Base-by-base conservation (phyloP, 2,113 vertebrate species). In the Pseudonaja textilis region DNA sequence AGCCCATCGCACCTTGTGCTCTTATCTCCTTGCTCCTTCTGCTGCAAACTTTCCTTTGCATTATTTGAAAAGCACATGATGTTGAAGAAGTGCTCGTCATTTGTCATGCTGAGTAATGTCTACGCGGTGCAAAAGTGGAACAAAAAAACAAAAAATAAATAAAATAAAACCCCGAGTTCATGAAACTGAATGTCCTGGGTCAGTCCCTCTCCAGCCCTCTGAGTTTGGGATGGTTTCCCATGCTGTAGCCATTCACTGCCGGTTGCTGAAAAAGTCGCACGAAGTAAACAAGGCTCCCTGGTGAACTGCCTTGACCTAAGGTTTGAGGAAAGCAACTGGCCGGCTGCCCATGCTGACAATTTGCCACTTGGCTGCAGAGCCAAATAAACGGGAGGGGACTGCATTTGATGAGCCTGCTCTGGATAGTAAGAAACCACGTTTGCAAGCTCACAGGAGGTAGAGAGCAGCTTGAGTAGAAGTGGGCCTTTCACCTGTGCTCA, bases 321-420 rank as follows among this genome's bases (percentile, higher is more conserved):
- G 0, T 92, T 91, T 91, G 96, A 96, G 91, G 95, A 96, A 97
- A 96, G 95, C 93, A 56, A 61, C 95, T 94, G 97, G 97, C 96
- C 61, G 81, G 0, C 45, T 50, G 96, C 97, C 97, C 81, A 95
- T 92, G 94, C 94, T 93, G 93, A 92, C 81, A 54, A 94, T 96
- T 91, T 95, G 94, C 96, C 95, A 91, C 95, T 96, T 56, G 0
- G 95, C 95, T 85, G 94, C 0, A 0, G 61, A 93, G 96, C 94
- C 96, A 95, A 96, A 89, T 89, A 95, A 94, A 89, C 52, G 25
- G 42, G 3, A 12, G 91, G 52, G 1, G 29, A 5, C 89, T 89
- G 7, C 96, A 96, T 95, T 96, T 96, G 89, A 96, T 96, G 56
- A 59, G 96, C 95, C 87, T 0, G 2, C 93, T 96, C 91, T 3